Base-by-base conservation (phyloP, 2,113 vertebrate genomes). In the Aptenodytes forsteri region DNA sequence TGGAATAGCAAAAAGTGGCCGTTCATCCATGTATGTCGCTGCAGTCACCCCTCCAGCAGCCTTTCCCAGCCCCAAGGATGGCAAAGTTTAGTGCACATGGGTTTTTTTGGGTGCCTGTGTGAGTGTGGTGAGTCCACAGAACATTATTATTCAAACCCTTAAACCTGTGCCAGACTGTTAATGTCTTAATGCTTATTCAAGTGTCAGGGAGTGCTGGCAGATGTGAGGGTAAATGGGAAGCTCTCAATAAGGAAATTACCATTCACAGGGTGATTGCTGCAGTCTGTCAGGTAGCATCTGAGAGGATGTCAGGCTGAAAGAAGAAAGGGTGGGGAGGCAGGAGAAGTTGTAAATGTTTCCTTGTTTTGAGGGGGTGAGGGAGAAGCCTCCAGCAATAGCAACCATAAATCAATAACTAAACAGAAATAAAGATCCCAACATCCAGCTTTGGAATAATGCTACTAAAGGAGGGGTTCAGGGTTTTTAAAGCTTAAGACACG, bases 141-240 rank as follows among this genome's bases (percentile, higher is more conserved):
- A 75, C 88, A 92, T 97, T 96, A 47, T 95, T 93, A 95, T 97
- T 97, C 97, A 87, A 90, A 96, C 77, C 78, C 89, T 94, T 90
- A 95, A 98, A 97, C 96, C 89, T 96, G 70, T 93, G 94, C 97
- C 96, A 98, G 96, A 83, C 93, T 96, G 96, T 97, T 98, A 98
- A 98, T 96, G 97, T 98, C 97, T 98, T 98, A 98, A 98, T 98
- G 98, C 95, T 98, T 98, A 98, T 98, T 98, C 97, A 96, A 96
- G 96, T 98, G 96, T 97, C 97, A 97, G 92, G 81, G 96, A 98
- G 93, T 66, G 92, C 96, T 97, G 97, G 96, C 97, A 98, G 98
- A 97, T 98, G 97, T 98, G 97, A 95, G 96, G 54, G 93, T 97
- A 97, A 98, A 98, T 97, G 96, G 96, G 98, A 96, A 95, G 91